Base-by-base conservation (phyloP, 2,888 invertebrate genomes). In the Orgyia antiqua region DNA sequence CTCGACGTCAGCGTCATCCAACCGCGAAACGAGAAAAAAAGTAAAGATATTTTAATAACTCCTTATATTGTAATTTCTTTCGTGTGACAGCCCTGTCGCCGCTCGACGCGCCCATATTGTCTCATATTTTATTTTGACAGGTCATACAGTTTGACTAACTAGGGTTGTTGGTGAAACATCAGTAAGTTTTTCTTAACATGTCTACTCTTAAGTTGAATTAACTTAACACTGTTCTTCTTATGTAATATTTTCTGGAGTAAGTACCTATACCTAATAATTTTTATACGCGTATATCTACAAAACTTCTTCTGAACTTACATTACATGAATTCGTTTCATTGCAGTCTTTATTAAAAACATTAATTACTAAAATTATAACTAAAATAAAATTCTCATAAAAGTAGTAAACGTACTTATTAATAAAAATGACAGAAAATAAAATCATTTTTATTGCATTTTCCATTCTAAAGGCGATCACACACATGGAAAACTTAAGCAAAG, bases 41-140 rank as follows among this genome's bases (percentile, higher is more conserved):
- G 51, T 51, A 45, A 40, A 77, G 62, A 76, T 68, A 80, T 80
- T 83, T 82, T 82, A 84, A 83, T 84, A 82, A 83, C 73, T 82
- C 78, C 78, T 73, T 79, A 76, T 68, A 76, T 79, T 66, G 72
- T 73, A 65, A 71, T 70, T 69, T 68, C 69, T 68, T 51, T 58
- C 37, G 65, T 72, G 75, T 83, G 83, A 84, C 83, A 69, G 68
- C 68, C 63, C 78, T 80, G 82, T 79, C 83, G 60, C 44, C 79
- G 68, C 53, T 39, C 59, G 64, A 51, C 68, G 63, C 61, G 58
- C 61, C 68, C 74, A 75, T 79, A 82, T 82, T 80, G 80, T 71
- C 68, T 79, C 82, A 80, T 84, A 83, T 82, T 68, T 84, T 83
- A 83, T 78, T 79, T 78, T 83, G 79, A 77, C 78, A 76, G 72